Conservation (phyloP, 1,140 invertebrate species). For the Drosophila sucinea region DNA sequence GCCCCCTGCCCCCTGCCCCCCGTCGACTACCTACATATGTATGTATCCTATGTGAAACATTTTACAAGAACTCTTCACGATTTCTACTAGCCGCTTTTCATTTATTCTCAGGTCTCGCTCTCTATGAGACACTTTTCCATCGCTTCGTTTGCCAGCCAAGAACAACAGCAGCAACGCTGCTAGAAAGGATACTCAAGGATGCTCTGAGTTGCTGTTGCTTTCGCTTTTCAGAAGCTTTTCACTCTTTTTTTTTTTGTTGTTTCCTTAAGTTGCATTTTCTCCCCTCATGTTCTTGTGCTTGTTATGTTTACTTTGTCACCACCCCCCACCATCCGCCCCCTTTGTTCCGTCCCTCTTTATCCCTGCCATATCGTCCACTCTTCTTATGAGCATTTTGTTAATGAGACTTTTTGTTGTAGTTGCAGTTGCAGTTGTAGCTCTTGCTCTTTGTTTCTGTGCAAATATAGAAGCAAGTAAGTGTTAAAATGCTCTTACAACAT, state of each 20-base stretch:
- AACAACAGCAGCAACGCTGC: slow-evolving; percentile 19
- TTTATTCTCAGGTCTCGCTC: slow-evolving; percentile 7
- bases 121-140: slow-evolving; percentile 1
- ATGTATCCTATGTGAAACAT: slow-evolving; percentile 7
- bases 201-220: slow-evolving; percentile 26
- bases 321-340: too few species aligned
- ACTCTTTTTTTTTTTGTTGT: slow-evolving; percentile 16
- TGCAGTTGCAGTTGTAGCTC: neutral
- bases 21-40: neutral
- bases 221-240: slow-evolving; percentile 27
- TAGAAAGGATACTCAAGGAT: slow-evolving; percentile 54
- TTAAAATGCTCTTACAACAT: slow-evolving; percentile 2
- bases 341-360: neutral
- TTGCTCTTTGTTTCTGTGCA: slow-evolving; percentile 9
- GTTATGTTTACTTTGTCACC: slow-evolving; percentile 7
- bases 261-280: slow-evolving; percentile 34
- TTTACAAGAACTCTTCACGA: neutral
- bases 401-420: slow-evolving; percentile 47
- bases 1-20: neutral
- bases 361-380: neutral
- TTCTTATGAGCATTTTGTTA: slow-evolving; percentile 60
- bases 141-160: slow-evolving; percentile 17
- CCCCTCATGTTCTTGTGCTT: slow-evolving; percentile 30
- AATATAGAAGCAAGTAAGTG: neutral
- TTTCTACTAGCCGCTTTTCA: neutral